phyloP scores from a whole-genome alignment of 2,113 vertebrate genomes.

The Hucho hucho region DNA sequence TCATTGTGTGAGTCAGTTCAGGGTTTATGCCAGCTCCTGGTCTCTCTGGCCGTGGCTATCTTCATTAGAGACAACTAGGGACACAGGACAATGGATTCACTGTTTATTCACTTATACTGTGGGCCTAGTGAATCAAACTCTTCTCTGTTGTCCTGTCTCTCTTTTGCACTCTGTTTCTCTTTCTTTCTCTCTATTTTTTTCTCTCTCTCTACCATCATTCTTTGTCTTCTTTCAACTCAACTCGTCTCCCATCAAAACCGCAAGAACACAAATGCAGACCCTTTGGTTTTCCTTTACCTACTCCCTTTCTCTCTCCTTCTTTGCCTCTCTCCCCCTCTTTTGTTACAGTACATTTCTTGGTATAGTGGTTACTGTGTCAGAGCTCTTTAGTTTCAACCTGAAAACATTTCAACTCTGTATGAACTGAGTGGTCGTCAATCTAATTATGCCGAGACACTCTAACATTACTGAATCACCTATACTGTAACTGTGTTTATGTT shows the following conservation, averaged over 20 bases:
- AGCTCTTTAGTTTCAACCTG: constrained; percentile 51
- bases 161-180: constrained; percentile 7
- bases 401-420: constrained; percentile 54
- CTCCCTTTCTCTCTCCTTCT: constrained; percentile 26
- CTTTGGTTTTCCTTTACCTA: neutral
- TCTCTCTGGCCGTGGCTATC: constrained; percentile 48
- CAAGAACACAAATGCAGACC: constrained; percentile 10
- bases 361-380: constrained; percentile 40
- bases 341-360: neutral
- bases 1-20: constrained; percentile 58
- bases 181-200: neutral
- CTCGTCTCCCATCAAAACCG: constrained; percentile 28
- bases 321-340: constrained; percentile 13
- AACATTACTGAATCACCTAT: too few species aligned
- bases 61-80: constrained; percentile 71
- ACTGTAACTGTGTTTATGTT: too few species aligned
- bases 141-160: constrained; percentile 1
- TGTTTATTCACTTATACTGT: constrained; percentile 56
- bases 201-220: too few species aligned
- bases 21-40: constrained; percentile 33
- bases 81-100: constrained; percentile 61
- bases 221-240: constrained; percentile 1
- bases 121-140: constrained; percentile 7
- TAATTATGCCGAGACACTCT: too few species aligned
- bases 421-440: too few species aligned